phyloP scores from a whole-genome alignment of 2,797 vertebrate genomes.

The Pangasius macronema region DNA sequence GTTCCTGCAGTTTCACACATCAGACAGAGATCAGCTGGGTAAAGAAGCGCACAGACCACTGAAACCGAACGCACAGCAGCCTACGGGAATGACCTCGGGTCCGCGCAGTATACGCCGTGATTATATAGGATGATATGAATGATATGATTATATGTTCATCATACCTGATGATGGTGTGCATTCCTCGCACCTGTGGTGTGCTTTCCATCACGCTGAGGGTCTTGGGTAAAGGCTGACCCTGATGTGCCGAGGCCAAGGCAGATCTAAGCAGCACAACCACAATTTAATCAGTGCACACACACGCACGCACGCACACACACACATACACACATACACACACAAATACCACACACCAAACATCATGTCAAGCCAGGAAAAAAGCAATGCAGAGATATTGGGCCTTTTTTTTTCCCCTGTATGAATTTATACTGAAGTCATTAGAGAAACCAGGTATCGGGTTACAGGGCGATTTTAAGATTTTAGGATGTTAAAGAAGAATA shows the following conservation, averaged over 20 bases:
- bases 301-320: neutral
- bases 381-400: neutral
- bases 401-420: neutral
- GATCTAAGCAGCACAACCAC: slow-evolving; percentile 69
- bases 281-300: neutral
- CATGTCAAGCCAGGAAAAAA: neutral
- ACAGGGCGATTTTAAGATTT: slow-evolving; percentile 1
- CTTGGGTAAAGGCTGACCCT: slow-evolving; percentile 85
- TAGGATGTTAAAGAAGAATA: neutral
- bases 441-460: slow-evolving; percentile 10
- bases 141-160: neutral
- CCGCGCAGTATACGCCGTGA: too few species aligned
- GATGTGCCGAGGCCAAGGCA: slow-evolving; percentile 85
- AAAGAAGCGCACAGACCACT: neutral
- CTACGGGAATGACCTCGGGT: neutral
- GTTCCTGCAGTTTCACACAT: slow-evolving; percentile 72
- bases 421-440: neutral
- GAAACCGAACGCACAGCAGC: neutral
- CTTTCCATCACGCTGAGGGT: slow-evolving; percentile 84
- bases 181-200: slow-evolving; percentile 86
- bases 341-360: neutral
- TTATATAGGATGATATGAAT: too few species aligned
- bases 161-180: slow-evolving; percentile 93
- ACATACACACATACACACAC: neutral
- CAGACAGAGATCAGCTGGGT: slow-evolving; percentile 1